phyloP scores from a whole-genome alignment of 2,113 vertebrate species.

The Thalassoma bifasciatum region DNA sequence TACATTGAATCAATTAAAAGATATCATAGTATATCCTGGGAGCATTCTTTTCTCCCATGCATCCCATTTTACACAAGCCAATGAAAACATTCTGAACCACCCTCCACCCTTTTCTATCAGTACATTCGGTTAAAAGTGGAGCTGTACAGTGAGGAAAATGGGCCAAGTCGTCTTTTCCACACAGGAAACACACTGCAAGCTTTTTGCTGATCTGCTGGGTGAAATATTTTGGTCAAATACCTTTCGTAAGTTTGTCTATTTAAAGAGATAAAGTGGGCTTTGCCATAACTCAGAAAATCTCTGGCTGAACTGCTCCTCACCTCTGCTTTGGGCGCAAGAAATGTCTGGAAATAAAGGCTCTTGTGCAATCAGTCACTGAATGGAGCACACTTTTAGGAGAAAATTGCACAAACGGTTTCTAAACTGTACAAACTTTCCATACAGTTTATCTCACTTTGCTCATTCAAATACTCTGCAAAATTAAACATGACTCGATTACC shows the following conservation, averaged over 20 bases:
- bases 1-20: constrained; percentile 52
- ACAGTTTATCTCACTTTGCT: neutral
- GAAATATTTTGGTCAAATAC: constrained; percentile 44
- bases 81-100: constrained; percentile 53
- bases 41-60: constrained; percentile 48
- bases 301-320: constrained; percentile 45
- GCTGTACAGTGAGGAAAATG: constrained; percentile 2
- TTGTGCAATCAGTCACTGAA: constrained; percentile 38
- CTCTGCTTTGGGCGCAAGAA: constrained; percentile 28
- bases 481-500: neutral
- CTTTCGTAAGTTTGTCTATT: constrained; percentile 34
- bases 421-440: constrained; percentile 1
- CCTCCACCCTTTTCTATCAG: constrained; percentile 30
- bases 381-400: neutral
- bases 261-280: constrained; percentile 39
- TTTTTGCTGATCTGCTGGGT: constrained; percentile 31
- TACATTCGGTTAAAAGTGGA: constrained; percentile 31
- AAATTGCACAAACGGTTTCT: constrained; percentile 23
- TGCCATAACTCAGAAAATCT: constrained; percentile 20
- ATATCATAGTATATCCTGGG: constrained; percentile 53
- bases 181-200: constrained; percentile 27
- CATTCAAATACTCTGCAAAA: neutral
- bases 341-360: constrained; percentile 26
- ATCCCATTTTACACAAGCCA: constrained; percentile 49
- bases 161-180: constrained; percentile 10